Evolutionary conservation across 2,888 invertebrate species (phyloP).

Genomic region (Hirudinaria manillensis): DNA sequence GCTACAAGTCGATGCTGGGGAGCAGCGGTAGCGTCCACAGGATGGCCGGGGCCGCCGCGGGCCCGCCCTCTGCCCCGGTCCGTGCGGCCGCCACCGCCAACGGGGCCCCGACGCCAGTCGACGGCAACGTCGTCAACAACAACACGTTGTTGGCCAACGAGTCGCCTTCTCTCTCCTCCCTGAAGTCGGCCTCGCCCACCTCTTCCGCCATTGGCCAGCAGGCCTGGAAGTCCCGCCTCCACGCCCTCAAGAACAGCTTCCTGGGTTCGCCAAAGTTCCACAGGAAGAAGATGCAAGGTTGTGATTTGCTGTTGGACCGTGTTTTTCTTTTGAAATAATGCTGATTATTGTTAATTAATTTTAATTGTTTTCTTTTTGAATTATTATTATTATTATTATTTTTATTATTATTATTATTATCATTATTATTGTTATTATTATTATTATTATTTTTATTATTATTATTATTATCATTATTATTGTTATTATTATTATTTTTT

Average conservation of each 20-base stretch:
- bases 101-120: neutral
- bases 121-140: conserved; percentile 10
- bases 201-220: conserved; percentile 33
- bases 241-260: conserved; percentile 93
- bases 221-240: conserved; percentile 80
- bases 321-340: neutral
- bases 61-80: conserved; percentile 5
- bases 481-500: neutral
- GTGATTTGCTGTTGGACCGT: conserved; percentile 33
- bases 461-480: too few species aligned
- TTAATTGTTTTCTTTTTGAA: too few species aligned
- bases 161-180: neutral
- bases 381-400: too few species aligned
- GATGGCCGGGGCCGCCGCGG: neutral
- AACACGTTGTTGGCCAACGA: conserved; percentile 37
- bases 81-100: neutral
- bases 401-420: too few species aligned
- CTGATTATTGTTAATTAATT: too few species aligned
- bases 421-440: too few species aligned
- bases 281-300: conserved; percentile 79
- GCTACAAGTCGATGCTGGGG: conserved; percentile 18
- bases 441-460: too few species aligned
- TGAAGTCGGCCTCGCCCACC: conserved; percentile 51
- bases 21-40: conserved; percentile 8
- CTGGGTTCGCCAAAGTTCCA: conserved; percentile 93